Conservation (phyloP, 2,888 invertebrate species). For the Apotomis betuletana region DNA sequence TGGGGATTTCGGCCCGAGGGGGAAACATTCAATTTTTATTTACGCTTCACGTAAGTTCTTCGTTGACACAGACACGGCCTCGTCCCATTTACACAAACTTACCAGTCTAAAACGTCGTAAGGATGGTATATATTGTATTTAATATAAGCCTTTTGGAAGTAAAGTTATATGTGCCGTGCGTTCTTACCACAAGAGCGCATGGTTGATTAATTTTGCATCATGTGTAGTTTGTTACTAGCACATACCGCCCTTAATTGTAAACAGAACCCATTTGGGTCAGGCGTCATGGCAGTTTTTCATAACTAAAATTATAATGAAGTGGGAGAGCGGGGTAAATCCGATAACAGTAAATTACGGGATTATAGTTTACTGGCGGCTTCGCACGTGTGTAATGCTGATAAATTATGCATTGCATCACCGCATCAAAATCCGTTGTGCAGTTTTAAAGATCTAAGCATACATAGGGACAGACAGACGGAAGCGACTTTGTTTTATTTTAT, state of each 20-base stretch:
- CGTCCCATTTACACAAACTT: conserved; percentile 15
- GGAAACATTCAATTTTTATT: conserved; percentile 24
- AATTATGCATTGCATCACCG: no score
- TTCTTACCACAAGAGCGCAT: conserved; percentile 9
- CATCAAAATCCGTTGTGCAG: no score
- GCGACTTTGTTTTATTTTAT: no score
- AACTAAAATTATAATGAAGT: not conserved
- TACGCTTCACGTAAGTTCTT: conserved; percentile 14
- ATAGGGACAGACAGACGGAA: no score
- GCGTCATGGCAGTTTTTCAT: not conserved
- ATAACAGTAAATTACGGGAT: no score
- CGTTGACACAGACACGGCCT: conserved; percentile 36
- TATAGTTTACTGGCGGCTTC: no score
- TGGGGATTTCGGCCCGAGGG: not conserved
- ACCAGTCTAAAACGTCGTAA: not conserved
- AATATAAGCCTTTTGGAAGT: not conserved
- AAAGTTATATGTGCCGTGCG: not conserved
- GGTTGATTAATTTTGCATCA: conserved; percentile 34
- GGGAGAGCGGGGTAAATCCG: not conserved
- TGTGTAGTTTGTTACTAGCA: conserved; percentile 17
- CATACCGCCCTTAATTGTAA: conserved; percentile 1
- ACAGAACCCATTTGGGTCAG: conserved; percentile 20
- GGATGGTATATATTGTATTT: not conserved
- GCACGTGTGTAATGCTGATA: no score
- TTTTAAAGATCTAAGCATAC: no score